Percentiles rank a stretch among this genome's conserved stretches.
Evolutionary conservation across 1,140 invertebrate genomes (phyloP).

Genomic region (Argopecten irradians): DNA sequence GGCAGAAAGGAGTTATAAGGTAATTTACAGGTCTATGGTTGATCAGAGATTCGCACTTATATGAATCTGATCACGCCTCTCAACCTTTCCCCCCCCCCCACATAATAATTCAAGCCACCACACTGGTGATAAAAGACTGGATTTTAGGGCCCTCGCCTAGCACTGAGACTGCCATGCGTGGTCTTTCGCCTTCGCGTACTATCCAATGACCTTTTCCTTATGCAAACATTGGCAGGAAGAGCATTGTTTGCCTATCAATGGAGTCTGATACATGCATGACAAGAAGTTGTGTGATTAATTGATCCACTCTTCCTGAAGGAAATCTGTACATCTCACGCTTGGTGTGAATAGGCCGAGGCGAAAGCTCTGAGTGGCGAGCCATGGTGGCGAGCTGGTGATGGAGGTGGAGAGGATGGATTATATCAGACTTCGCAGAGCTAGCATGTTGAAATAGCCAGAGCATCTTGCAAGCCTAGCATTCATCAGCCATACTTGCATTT

Average conservation of each 20-base stretch:
- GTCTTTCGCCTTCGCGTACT: conserved; percentile 55
- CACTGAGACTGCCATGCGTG: conserved; percentile 60
- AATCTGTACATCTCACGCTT: conserved; percentile 42
- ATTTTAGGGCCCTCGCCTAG: conserved; percentile 35
- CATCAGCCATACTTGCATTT: too few relatives aligned
- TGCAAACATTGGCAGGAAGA: conserved; percentile 62
- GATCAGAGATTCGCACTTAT: background rate
- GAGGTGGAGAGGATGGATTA: too few relatives aligned
- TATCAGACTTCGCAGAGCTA: conserved; percentile 51
- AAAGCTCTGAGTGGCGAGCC: conserved; percentile 37
- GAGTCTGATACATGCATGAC: conserved; percentile 47
- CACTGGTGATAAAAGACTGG: conserved; percentile 29
- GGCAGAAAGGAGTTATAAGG: conserved; percentile 11
- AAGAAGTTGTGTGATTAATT: conserved; percentile 49
- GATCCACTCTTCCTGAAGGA: conserved; percentile 32
- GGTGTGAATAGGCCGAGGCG: too few relatives aligned
- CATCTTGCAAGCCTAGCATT: too few relatives aligned
- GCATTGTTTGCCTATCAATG: conserved; percentile 39
- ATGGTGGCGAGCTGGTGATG: too few relatives aligned
- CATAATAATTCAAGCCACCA: conserved; percentile 35
- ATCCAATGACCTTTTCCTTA: too few relatives aligned
- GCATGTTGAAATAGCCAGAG: too few relatives aligned
- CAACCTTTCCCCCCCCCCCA: too few relatives aligned
- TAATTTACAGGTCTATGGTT: conserved; percentile 24
- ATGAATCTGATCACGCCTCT: conserved; percentile 25